Conservation (phyloP, 2,797 vertebrate species). For the Macropus fuliginosus region DNA sequence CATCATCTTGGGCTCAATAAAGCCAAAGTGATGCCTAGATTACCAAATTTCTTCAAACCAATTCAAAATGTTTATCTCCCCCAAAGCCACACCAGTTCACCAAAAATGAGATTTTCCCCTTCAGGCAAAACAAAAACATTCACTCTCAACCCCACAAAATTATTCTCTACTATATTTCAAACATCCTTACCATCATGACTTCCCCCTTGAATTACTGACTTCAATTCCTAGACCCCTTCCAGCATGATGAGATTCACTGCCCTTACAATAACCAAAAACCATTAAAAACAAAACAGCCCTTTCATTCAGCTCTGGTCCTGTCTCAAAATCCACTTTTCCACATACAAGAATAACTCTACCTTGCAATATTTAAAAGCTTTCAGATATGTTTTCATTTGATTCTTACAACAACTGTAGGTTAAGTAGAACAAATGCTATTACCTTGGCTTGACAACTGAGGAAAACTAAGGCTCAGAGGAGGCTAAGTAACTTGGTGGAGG, state of each 20-base stretch:
- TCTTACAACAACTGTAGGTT: neutral
- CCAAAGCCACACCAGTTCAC: neutral
- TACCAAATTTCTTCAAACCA: neutral
- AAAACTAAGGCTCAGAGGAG: conserved; percentile 5
- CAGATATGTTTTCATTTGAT: conserved; percentile 15
- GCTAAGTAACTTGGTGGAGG: neutral
- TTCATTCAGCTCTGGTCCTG: conserved; percentile 2
- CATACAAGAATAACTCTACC: conserved; percentile 5
- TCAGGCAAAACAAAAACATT: neutral
- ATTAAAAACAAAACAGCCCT: neutral
- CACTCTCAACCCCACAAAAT: neutral
- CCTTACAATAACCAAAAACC: neutral
- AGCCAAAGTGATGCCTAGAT: conserved; percentile 4
- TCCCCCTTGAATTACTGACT: conserved; percentile 21
- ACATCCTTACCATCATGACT: neutral
- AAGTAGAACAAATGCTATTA: neutral
- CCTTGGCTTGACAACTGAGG: neutral
- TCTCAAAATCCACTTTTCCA: conserved; percentile 20
- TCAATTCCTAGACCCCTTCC: conserved; percentile 10
- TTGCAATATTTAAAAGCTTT: neutral
- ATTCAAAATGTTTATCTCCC: neutral
- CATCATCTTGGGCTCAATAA: neutral
- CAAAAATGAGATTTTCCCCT: conserved; percentile 38
- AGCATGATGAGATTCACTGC: neutral
- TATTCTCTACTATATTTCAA: conserved; percentile 22